Evolutionary conservation across 2,888 invertebrate genomes (phyloP).

Genomic region (Apeira syringaria): DNA sequence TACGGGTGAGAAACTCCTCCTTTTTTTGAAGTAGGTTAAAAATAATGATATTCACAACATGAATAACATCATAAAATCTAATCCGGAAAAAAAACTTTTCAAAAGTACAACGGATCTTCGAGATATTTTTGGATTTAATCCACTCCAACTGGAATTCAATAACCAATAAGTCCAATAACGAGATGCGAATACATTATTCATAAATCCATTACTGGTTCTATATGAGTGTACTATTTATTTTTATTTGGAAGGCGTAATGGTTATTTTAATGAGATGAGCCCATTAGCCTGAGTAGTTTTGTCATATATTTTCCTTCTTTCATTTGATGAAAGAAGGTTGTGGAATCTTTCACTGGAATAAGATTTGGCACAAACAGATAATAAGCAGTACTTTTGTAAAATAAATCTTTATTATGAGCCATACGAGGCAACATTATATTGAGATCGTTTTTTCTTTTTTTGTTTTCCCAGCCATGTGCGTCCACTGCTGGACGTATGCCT

Average conservation of each 20-base stretch:
- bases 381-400: no score
- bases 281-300: slow-evolving; percentile 1
- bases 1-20: no score
- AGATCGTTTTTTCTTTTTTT: no score
- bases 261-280: background rate
- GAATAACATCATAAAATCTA: background rate
- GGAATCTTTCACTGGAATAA: no score
- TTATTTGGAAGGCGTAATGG: slow-evolving; percentile 4
- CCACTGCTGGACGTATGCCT: no score
- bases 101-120: slow-evolving; percentile 2
- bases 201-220: slow-evolving; percentile 1
- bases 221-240: background rate
- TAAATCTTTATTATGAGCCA: no score
- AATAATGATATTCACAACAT: background rate
- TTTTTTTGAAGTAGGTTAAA: no score
- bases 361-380: no score
- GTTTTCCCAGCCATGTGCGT: no score
- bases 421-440: no score
- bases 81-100: background rate
- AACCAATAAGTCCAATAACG: slow-evolving; percentile 8
- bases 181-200: slow-evolving; percentile 15
- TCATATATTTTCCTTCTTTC: no score
- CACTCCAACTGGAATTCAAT: slow-evolving; percentile 7
- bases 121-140: slow-evolving; percentile 16
- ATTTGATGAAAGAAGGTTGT: no score